These are phyloP conservation scores for Xestia ashworthii DNA, from an alignment of 2,888 invertebrate species.

Conservation along the genomic window DNA sequence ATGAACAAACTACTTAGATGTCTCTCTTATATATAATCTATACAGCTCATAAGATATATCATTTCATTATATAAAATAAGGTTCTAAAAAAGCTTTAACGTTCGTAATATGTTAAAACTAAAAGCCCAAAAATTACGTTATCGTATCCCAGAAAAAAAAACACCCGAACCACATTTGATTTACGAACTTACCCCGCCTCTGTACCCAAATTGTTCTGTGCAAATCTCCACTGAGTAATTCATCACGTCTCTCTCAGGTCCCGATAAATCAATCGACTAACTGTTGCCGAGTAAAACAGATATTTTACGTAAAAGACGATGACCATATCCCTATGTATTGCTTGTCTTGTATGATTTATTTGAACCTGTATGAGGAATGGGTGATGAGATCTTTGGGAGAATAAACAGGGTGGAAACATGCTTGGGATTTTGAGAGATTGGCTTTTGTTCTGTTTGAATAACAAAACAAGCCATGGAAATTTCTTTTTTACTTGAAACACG, in stretches of 20 bases:
- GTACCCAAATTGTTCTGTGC: constrained; percentile 72
- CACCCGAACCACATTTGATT: constrained; percentile 45
- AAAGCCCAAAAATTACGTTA: constrained; percentile 11
- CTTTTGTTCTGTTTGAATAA: constrained; percentile 7
- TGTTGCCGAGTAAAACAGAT: constrained; percentile 81
- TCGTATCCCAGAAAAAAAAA: constrained; percentile 25
- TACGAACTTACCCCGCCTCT: constrained; percentile 59
- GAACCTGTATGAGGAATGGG: constrained; percentile 53
- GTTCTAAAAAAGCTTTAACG: not conserved
- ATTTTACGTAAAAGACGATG: constrained; percentile 83
- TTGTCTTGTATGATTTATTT: constrained; percentile 65
- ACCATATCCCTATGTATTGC: constrained; percentile 67
- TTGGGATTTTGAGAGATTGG: not conserved
- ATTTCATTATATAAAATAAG: not conserved
- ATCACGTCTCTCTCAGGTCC: constrained; percentile 79
- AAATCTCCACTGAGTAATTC: constrained; percentile 85
- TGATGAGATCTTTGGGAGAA: constrained; percentile 15
- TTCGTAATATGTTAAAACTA: not conserved
- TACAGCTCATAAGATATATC: not conserved
- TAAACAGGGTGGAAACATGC: not conserved
- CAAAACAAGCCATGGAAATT: no score
- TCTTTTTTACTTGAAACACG: no score
- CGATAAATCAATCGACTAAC: constrained; percentile 86
- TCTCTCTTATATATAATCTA: no score
- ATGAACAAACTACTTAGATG: not conserved